Base-by-base conservation (phyloP, 30 jellyfish, hydroid and myxozoan genomes). In the Sanderia malayensis region DNA sequence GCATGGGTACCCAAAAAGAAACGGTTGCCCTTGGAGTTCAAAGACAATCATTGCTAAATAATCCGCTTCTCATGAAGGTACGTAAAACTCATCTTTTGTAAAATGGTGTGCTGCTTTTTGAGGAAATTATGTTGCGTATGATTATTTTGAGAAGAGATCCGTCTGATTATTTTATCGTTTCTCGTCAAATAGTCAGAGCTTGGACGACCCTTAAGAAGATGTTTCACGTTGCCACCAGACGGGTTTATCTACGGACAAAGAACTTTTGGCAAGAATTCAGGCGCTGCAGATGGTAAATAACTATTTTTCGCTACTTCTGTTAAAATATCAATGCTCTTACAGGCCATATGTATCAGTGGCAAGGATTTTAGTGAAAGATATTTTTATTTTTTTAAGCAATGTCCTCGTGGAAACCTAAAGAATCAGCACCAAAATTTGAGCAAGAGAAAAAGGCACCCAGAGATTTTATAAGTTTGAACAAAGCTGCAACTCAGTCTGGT, bases 271-370 rank as follows among this genome's bases (percentile, higher is more conserved):
- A 71, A 83, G n/a, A 76, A 70, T 10, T n/a, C 76, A 57, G 98
- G 98, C 1, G 93, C 96, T 10, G 98, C 92, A 41, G 95, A 90
- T 59, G 91, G 98, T 90, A 69, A n/a, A n/a, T n/a, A n/a, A n/a
- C n/a, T n/a, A n/a, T n/a, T n/a, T n/a, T n/a, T n/a, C n/a, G n/a
- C n/a, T n/a, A n/a, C n/a, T n/a, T n/a, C n/a, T n/a, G n/a, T n/a
- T n/a, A n/a, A n/a, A n/a, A n/a, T n/a, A n/a, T n/a, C n/a, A n/a
- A n/a, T n/a, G n/a, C n/a, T n/a, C n/a, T n/a, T n/a, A n/a, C n/a
- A n/a, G n/a, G n/a, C n/a, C n/a, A n/a, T n/a, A n/a, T n/a, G n/a
- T n/a, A n/a, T n/a, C n/a, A n/a, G n/a, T n/a, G n/a, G n/a, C n/a
- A n/a, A n/a, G n/a, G n/a, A n/a, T n/a, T n/a, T n/a, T n/a, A n/a